A percentile compares a stretch with the other conserved stretches of the same genome.
phyloP scores from a whole-genome alignment of 1,140 invertebrate genomes.

The Drosophila busckii region DNA sequence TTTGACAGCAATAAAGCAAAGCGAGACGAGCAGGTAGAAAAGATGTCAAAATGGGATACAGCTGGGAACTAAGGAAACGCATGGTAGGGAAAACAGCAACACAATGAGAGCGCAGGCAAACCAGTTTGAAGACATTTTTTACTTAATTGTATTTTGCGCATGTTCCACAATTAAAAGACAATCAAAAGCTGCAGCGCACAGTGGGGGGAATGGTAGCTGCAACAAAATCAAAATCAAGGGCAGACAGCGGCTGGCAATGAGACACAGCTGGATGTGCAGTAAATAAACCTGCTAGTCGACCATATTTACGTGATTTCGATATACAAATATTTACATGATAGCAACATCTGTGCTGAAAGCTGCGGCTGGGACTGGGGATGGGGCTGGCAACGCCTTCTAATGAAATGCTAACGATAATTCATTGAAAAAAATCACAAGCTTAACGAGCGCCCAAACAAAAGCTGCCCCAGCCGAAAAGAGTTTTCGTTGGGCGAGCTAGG shows the following conservation, averaged over 20 bases:
- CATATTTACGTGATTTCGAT: constrained; percentile 54
- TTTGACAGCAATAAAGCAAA: constrained; percentile 69
- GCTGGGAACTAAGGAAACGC: constrained; percentile 22
- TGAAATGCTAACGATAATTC: constrained; percentile 76
- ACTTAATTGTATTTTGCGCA: constrained; percentile 53
- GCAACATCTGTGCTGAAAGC: not conserved
- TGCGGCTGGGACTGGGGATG: not conserved
- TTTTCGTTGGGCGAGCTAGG: constrained; percentile 31
- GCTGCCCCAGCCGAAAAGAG: constrained; percentile 22
- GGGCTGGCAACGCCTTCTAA: constrained; percentile 34
- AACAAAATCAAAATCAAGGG: constrained; percentile 3
- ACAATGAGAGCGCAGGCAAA: constrained; percentile 25
- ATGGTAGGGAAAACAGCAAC: constrained; percentile 11
- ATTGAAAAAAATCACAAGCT: constrained; percentile 65
- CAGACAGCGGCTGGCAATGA: too few species aligned
- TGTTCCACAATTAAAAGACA: constrained; percentile 71
- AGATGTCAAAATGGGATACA: constrained; percentile 26
- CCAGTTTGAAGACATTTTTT: constrained; percentile 46
- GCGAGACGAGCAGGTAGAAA: constrained; percentile 6
- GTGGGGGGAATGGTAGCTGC: not conserved
- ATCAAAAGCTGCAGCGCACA: constrained; percentile 32
- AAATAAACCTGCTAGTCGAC: constrained; percentile 22
- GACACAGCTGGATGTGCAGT: constrained; percentile 27
- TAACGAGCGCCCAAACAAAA: constrained; percentile 40
- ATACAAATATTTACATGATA: constrained; percentile 65